A percentile compares a stretch with the other conserved stretches of the same genome.
phyloP scores from a whole-genome alignment of 2,797 vertebrate species.

The Otus scops region DNA sequence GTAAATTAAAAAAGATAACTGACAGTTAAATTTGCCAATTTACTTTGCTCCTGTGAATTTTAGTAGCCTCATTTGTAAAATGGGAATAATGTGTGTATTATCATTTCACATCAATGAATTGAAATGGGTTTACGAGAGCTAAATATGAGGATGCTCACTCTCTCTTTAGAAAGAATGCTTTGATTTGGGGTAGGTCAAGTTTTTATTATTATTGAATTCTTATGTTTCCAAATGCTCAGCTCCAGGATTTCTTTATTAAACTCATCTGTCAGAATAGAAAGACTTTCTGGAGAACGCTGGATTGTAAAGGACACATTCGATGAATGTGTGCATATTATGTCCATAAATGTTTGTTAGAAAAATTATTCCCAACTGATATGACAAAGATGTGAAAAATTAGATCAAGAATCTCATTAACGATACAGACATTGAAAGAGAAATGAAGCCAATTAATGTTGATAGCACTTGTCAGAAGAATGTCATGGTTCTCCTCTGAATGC shows the following conservation, averaged over 20 bases:
- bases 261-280: slow-evolving; percentile 47
- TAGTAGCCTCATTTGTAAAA: not conserved
- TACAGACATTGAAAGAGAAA: not conserved
- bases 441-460: slow-evolving; percentile 39
- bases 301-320: not conserved
- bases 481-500: not conserved
- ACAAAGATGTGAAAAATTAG: slow-evolving; percentile 41
- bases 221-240: not conserved
- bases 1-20: not conserved
- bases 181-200: not conserved
- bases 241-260: slow-evolving; percentile 30
- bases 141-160: not conserved
- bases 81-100: not conserved
- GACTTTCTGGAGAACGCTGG: not conserved
- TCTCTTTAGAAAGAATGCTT: not conserved
- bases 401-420: slow-evolving; percentile 47
- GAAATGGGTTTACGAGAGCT: not conserved
- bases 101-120: not conserved
- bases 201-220: slow-evolving; percentile 6
- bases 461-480: slow-evolving; percentile 15
- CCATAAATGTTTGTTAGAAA: slow-evolving; percentile 61
- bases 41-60: not conserved
- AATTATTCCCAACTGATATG: slow-evolving; percentile 12
- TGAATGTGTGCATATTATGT: not conserved
- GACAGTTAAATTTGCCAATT: not conserved